These are phyloP conservation scores for Mylabris sibirica DNA, from an alignment of 2,888 invertebrate species.

Conservation along the genomic window DNA sequence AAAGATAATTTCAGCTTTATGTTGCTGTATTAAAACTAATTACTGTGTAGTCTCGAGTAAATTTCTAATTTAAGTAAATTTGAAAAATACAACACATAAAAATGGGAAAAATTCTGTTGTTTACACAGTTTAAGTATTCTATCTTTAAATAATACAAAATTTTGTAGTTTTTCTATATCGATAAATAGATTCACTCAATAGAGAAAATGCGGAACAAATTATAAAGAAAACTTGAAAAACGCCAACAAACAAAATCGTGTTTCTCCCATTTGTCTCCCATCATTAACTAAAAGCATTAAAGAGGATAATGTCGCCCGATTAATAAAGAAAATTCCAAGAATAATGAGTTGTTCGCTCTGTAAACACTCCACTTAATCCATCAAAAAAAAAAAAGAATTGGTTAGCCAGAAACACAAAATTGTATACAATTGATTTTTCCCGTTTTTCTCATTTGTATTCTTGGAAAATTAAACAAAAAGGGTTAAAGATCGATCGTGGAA, in stretches of 20 bases:
- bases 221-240: not conserved
- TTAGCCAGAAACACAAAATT: constrained; percentile 15
- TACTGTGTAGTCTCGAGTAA: no score
- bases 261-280: not conserved
- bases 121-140: not conserved
- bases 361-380: constrained; percentile 27
- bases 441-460: no score
- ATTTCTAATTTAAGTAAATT: not conserved
- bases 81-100: not conserved
- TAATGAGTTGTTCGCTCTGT: constrained; percentile 20
- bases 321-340: not conserved
- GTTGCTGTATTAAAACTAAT: no score
- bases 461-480: no score
- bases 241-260: not conserved
- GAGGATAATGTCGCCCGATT: not conserved
- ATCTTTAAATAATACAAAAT: not conserved
- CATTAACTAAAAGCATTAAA: not conserved
- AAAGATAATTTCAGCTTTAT: not conserved
- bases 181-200: constrained; percentile 2
- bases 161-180: constrained; percentile 3
- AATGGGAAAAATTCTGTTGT: no score
- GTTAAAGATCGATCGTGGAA: no score
- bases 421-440: no score
- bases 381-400: constrained; percentile 34
- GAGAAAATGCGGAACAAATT: not conserved